A percentile compares a stretch with the other conserved stretches of the same genome.
Evolutionary conservation across 2,797 vertebrate species (phyloP).

Genomic region (Lateolabrax maculatus): DNA sequence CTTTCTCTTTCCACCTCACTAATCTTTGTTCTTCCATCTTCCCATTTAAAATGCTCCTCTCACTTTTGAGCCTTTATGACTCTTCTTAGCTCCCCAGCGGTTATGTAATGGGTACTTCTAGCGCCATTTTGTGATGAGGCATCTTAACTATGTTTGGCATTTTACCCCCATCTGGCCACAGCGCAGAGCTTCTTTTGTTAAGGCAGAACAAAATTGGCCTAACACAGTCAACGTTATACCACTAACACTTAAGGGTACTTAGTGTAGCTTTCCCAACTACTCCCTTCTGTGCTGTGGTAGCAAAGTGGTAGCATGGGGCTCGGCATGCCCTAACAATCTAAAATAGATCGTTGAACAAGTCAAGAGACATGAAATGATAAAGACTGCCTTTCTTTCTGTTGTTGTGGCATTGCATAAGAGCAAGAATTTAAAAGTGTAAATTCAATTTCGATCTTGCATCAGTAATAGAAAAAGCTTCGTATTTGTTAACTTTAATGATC

Average conservation of each 20-base stretch:
- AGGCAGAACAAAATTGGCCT: slow-evolving; percentile 37
- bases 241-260: slow-evolving; percentile 51
- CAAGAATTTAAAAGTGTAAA: not conserved
- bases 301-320: slow-evolving; percentile 20
- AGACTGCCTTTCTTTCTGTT: not conserved
- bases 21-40: slow-evolving; percentile 47
- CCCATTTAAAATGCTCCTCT: slow-evolving; percentile 41
- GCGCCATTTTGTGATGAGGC: slow-evolving; percentile 38
- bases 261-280: slow-evolving; percentile 36
- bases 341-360: slow-evolving; percentile 46
- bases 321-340: not conserved
- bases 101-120: slow-evolving; percentile 53
- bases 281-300: slow-evolving; percentile 40
- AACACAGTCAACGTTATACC: slow-evolving; percentile 30
- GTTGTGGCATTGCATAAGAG: not conserved
- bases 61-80: slow-evolving; percentile 49
- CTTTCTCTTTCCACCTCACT: slow-evolving; percentile 47
- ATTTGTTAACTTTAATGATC: slow-evolving; percentile 19
- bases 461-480: not conserved
- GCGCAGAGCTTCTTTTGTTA: slow-evolving; percentile 45
- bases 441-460: not conserved
- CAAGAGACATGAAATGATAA: slow-evolving; percentile 9
- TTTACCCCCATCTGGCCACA: slow-evolving; percentile 37
- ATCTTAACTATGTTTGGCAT: slow-evolving; percentile 51
- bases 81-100: slow-evolving; percentile 47